Percentiles rank a stretch among this genome's conserved stretches.
These are phyloP conservation scores for Bujurquina vittata DNA, from an alignment of 2,113 vertebrate genomes.

Conservation along the genomic window DNA sequence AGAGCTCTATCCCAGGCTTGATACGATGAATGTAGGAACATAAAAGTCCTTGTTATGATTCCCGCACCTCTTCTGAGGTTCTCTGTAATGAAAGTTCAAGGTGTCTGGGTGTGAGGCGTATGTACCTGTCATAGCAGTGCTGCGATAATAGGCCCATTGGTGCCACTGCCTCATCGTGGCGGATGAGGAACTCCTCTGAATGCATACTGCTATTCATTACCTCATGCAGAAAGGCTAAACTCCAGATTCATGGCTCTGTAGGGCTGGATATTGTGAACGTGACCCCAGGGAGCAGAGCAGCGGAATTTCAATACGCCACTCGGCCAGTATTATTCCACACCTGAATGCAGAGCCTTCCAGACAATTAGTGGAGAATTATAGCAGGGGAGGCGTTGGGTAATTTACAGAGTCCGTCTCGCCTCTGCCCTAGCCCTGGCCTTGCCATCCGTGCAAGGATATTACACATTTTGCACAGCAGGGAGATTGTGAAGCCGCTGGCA, in stretches of 20 bases:
- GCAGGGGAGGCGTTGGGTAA: constrained; percentile 61
- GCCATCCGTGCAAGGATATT: constrained; percentile 50
- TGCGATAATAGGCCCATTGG: constrained; percentile 74
- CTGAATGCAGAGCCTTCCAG: constrained; percentile 73
- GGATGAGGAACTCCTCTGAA: constrained; percentile 60
- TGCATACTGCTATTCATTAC: constrained; percentile 71
- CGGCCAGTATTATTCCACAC: constrained; percentile 72
- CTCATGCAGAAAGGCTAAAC: constrained; percentile 70
- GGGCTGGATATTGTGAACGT: constrained; percentile 65
- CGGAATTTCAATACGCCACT: constrained; percentile 67
- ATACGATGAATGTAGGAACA: constrained; percentile 53
- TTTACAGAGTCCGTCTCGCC: constrained; percentile 62
- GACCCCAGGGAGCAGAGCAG: constrained; percentile 65
- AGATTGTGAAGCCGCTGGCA: constrained; percentile 27
- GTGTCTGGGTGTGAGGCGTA: constrained; percentile 54
- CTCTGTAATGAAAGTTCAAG: constrained; percentile 70
- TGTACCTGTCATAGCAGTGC: constrained; percentile 64
- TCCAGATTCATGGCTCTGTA: constrained; percentile 56
- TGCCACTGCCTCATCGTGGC: constrained; percentile 51
- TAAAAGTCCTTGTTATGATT: constrained; percentile 73
- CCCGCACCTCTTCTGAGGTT: constrained; percentile 50
- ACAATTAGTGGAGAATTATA: constrained; percentile 77
- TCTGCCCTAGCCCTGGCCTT: constrained; percentile 53
- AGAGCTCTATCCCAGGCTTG: constrained; percentile 27
- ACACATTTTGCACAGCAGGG: constrained; percentile 55